Evolutionary conservation across 1,140 invertebrate genomes (phyloP).

Genomic region (Temnothorax curvispinosus): DNA sequence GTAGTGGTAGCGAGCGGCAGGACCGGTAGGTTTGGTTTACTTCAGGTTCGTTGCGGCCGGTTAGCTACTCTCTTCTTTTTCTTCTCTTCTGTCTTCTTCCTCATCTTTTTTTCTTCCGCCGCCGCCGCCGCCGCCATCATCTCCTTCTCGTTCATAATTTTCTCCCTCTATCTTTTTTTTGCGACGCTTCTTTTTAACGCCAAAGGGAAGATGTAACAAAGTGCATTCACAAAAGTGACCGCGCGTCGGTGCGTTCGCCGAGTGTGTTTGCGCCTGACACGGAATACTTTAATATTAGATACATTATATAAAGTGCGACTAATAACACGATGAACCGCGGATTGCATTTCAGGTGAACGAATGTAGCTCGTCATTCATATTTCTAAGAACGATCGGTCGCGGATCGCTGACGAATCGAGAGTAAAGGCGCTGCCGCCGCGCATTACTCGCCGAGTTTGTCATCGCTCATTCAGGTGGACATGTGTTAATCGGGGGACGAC

Average conservation of each 20-base stretch:
- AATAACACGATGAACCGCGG: not conserved
- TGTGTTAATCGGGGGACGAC: not conserved
- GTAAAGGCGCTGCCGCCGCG: not conserved
- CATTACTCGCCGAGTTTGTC: not conserved
- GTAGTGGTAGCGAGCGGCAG: constrained; percentile 73
- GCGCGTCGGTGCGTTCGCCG: no score
- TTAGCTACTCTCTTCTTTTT: constrained; percentile 62
- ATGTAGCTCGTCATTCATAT: not conserved
- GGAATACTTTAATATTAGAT: not conserved
- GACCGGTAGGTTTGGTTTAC: constrained; percentile 77
- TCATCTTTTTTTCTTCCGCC: constrained; percentile 32
- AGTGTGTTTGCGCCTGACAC: not conserved
- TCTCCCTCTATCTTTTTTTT: constrained; percentile 33
- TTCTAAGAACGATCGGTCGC: not conserved
- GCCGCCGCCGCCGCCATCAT: constrained; percentile 53
- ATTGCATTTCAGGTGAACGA: not conserved
- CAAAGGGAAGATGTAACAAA: constrained; percentile 18
- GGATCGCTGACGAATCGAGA: constrained; percentile 1
- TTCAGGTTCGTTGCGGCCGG: constrained; percentile 72
- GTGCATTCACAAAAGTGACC: not conserved
- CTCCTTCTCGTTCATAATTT: constrained; percentile 63
- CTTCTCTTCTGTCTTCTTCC: constrained; percentile 56
- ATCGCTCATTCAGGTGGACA: not conserved
- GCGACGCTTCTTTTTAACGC: constrained; percentile 49
- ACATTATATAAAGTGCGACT: not conserved